phyloP scores from a whole-genome alignment of 2,888 invertebrate species.

The Argynnis bischoffii region DNA sequence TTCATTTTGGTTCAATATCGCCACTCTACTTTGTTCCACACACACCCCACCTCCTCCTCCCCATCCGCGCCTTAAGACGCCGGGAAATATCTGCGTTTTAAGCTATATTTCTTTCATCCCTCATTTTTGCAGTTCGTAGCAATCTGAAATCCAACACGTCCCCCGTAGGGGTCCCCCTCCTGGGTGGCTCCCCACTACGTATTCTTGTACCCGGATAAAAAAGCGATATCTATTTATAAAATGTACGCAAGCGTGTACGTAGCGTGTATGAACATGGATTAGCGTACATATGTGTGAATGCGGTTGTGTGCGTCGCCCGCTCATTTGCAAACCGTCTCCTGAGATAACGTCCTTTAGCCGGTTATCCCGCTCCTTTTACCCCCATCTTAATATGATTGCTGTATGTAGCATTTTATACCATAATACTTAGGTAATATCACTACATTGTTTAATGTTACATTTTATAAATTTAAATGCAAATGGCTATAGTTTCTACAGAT shows the following conservation, averaged over 20 bases:
- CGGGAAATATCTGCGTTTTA: constrained; percentile 84
- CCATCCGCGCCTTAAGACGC: constrained; percentile 77
- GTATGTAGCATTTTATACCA: constrained; percentile 71
- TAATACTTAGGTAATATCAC: constrained; percentile 55
- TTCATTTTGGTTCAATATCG: constrained; percentile 83
- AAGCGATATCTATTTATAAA: constrained; percentile 83
- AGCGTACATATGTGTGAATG: constrained; percentile 59
- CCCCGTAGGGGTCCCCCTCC: constrained; percentile 74
- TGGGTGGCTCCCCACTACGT: constrained; percentile 70
- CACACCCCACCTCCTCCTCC: constrained; percentile 66
- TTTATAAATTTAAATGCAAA: neutral
- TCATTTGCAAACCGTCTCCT: constrained; percentile 82
- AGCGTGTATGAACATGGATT: constrained; percentile 71
- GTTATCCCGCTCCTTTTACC: constrained; percentile 81
- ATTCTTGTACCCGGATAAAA: constrained; percentile 82
- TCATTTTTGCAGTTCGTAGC: constrained; percentile 84
- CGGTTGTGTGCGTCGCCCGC: constrained; percentile 68
- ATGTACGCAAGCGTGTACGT: constrained; percentile 75
- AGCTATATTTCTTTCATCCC: constrained; percentile 84
- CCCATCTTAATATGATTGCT: constrained; percentile 79
- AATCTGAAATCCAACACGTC: constrained; percentile 83
- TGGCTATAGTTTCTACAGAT: neutral
- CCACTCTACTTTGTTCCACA: constrained; percentile 82
- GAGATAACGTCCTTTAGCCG: constrained; percentile 80
- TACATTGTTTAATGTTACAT: constrained; percentile 46